phyloP scores from a whole-genome alignment of 1,140 invertebrate species.

The Laupala kohalensis region DNA sequence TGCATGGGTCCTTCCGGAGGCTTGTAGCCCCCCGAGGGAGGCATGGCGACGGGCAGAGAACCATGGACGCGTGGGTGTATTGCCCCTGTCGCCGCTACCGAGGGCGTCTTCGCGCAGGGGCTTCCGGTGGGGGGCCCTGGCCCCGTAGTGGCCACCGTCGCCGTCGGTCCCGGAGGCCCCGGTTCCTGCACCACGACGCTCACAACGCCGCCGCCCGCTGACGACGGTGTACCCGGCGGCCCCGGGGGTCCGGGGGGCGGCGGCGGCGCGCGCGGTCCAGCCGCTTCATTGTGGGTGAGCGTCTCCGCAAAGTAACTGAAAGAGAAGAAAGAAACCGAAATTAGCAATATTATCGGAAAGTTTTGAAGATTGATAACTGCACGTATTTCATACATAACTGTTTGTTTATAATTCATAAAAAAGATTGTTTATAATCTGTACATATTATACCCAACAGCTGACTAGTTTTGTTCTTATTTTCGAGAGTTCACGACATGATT shows the following conservation, averaged over 20 bases:
- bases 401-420: too few relatives aligned
- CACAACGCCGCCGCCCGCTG: slow-evolving; percentile 19
- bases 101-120: neutral
- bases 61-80: neutral
- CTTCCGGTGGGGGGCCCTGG: slow-evolving; percentile 1
- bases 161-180: neutral
- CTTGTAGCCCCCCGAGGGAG: slow-evolving; percentile 2
- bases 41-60: slow-evolving; percentile 4
- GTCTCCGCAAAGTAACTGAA: slow-evolving; percentile 42
- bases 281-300: slow-evolving; percentile 37
- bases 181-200: neutral
- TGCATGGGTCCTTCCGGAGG: neutral
- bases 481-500: too few relatives aligned
- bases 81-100: neutral
- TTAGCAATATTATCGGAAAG: too few relatives aligned
- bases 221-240: slow-evolving; percentile 27
- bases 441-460: too few relatives aligned
- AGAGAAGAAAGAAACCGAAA: too few relatives aligned
- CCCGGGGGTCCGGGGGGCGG: slow-evolving; percentile 22
- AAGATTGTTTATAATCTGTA: too few relatives aligned
- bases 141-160: neutral
- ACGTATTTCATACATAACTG: too few relatives aligned
- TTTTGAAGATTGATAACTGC: too few relatives aligned
- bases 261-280: slow-evolving; percentile 28
- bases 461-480: too few relatives aligned